Base-by-base conservation (phyloP, 2,888 invertebrate species). In the Chymomyza amoena region DNA sequence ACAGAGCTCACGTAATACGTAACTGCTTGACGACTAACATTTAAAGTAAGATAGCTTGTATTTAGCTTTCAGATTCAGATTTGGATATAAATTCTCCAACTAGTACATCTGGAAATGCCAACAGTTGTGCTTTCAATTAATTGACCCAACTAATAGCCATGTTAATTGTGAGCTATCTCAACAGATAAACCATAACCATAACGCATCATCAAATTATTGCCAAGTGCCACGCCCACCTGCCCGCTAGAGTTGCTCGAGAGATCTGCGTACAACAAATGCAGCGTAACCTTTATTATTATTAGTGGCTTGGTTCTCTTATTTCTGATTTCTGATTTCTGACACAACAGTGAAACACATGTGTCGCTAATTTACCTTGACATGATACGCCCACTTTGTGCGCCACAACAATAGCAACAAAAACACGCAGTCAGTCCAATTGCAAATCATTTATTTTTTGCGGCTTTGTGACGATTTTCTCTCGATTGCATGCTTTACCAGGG, bases 101-200 rank as follows among this genome's bases (percentile, higher is more conserved):
- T 36, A n/a, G n/a, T n/a, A 1, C 36, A 36, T 36, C 13, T 10
- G 13, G 13, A 45, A 78, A 86, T 86, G 16, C 50, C 7, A 75
- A 78, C 83, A 84, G 87, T 84, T 84, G 83, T 68, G 64, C 54
- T 54, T 77, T 81, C 80, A 74, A 84, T 84, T 84, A 79, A 68
- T 59, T 25, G 64, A 28, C 54, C 39, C 39, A 6, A 39, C 65
- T 81, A 81, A 84, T 81, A 67, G 73, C 70, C 85, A 78, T 87
- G 87, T 82, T 84, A 84, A 84, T 84, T 87, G 87, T 74, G 66
- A 68, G 16, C 15, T 9, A 69, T 85, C 84, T 67, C 61, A 74
- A 73, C 75, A 86, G 84, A 79, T 77, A 84, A 64, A 59, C 72
- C 84, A 79, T 84, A 71, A 74, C 39, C 13, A n/a, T n/a, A 36